Evolutionary conservation across 2,113 vertebrate genomes (phyloP).

Genomic region (Clinocottus analis): DNA sequence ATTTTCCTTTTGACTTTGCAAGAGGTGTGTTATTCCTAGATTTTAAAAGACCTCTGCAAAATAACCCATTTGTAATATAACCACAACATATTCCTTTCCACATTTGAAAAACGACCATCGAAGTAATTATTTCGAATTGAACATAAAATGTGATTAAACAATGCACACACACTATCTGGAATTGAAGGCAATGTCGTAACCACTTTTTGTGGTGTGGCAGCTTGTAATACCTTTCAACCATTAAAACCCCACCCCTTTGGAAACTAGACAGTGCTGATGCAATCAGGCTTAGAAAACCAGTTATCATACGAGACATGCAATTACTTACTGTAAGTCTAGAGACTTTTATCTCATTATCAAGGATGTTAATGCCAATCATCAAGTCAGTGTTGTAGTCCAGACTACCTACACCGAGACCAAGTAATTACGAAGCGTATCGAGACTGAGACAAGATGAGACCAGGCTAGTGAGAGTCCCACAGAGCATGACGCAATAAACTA

Average conservation of each 20-base stretch:
- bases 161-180: conserved; percentile 10
- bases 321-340: background rate
- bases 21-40: background rate
- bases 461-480: background rate
- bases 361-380: background rate
- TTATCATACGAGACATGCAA: conserved; percentile 12
- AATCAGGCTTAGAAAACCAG: conserved; percentile 21
- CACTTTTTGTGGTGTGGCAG: background rate
- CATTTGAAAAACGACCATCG: background rate
- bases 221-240: conserved; percentile 13
- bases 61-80: background rate
- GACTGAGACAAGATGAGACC: background rate
- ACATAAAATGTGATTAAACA: background rate
- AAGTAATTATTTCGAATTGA: background rate
- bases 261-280: conserved; percentile 33
- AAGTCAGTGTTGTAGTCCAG: background rate
- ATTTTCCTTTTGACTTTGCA: background rate
- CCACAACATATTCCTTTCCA: background rate
- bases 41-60: background rate
- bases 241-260: conserved; percentile 29
- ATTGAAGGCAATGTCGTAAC: conserved; percentile 4
- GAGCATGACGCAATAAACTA: background rate
- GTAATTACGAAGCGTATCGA: background rate
- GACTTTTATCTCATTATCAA: background rate
- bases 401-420: background rate